Conservation (phyloP, 2,113 vertebrate species). For the Fregetta grallaria region DNA sequence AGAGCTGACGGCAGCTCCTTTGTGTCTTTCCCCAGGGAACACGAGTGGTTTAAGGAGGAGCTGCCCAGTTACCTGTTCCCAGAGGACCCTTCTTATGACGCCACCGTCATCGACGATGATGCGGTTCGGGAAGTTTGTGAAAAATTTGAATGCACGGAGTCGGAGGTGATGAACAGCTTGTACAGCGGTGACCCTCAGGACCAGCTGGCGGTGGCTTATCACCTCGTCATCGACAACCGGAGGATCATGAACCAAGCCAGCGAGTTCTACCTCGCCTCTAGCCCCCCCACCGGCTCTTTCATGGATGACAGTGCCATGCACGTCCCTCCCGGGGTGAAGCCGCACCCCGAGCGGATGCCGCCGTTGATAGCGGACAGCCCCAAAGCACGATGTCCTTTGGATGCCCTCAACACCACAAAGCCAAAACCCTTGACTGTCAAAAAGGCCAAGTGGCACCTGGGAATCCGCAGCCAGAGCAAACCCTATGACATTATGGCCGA, state of each 20-base stretch:
- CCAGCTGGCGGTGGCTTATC: slow-evolving; percentile 95
- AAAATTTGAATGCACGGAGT: slow-evolving; percentile 94
- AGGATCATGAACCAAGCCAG: slow-evolving; percentile 99
- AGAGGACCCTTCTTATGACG: slow-evolving; percentile 93
- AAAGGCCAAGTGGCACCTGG: slow-evolving; percentile 98
- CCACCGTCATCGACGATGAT: slow-evolving; percentile 91
- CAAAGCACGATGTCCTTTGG: slow-evolving; percentile 90
- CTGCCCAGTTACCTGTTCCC: slow-evolving; percentile 95
- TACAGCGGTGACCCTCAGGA: slow-evolving; percentile 97
- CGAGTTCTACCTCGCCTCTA: slow-evolving; percentile 98
- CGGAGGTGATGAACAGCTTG: slow-evolving; percentile 91
- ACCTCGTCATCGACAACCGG: slow-evolving; percentile 96
- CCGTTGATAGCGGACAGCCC: slow-evolving; percentile 93
- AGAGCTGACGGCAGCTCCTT: accelerated
- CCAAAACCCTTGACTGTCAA: slow-evolving; percentile 94
- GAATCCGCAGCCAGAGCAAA: slow-evolving; percentile 96
- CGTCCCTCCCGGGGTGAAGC: slow-evolving; percentile 90
- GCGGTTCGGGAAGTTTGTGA: slow-evolving; percentile 95
- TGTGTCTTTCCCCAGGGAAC: slow-evolving; percentile 78
- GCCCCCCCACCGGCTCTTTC: slow-evolving; percentile 92
- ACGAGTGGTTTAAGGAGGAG: slow-evolving; percentile 98
- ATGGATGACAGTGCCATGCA: slow-evolving; percentile 91
- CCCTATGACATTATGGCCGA: slow-evolving; percentile 98
- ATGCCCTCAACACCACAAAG: slow-evolving; percentile 96
- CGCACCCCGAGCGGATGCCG: slow-evolving; percentile 95